Evolutionary conservation across 1,140 invertebrate genomes (phyloP).

Genomic region (Platorchestia sp.): DNA sequence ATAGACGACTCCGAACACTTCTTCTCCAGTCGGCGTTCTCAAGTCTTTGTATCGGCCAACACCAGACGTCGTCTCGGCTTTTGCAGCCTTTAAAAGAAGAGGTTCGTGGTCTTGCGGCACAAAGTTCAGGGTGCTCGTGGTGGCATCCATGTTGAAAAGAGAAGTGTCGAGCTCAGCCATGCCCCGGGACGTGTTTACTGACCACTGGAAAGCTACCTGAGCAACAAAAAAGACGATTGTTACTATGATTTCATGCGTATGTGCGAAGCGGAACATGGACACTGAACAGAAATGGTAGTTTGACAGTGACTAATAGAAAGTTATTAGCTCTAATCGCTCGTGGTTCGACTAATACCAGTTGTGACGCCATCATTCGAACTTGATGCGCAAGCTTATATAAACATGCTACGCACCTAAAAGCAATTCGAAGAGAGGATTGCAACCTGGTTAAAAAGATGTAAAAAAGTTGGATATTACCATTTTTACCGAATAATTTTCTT

Average conservation of each 20-base stretch:
- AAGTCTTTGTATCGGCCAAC: slow-evolving; percentile 33
- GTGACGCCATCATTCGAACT: background rate
- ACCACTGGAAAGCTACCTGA: slow-evolving; percentile 33
- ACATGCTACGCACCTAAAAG: no score
- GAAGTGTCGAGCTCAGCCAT: background rate
- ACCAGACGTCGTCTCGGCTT: background rate
- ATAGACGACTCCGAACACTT: slow-evolving; percentile 38
- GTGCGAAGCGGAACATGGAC: background rate
- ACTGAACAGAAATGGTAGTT: background rate
- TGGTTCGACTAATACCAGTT: background rate
- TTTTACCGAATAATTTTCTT: no score
- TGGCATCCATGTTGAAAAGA: slow-evolving; percentile 10
- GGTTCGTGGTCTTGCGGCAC: slow-evolving; percentile 25
- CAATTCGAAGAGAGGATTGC: no score
- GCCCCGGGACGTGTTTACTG: slow-evolving; percentile 16
- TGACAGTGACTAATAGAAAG: background rate
- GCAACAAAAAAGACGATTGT: background rate
- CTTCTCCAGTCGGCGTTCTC: slow-evolving; percentile 27
- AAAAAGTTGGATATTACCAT: no score
- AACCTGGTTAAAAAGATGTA: no score
- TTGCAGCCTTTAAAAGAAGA: background rate
- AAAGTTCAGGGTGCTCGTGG: slow-evolving; percentile 18
- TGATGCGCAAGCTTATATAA: background rate
- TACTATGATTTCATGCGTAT: background rate
- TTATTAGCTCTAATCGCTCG: background rate